phyloP scores from a whole-genome alignment of 1,140 invertebrate species.

The Antheraea mylitta region DNA sequence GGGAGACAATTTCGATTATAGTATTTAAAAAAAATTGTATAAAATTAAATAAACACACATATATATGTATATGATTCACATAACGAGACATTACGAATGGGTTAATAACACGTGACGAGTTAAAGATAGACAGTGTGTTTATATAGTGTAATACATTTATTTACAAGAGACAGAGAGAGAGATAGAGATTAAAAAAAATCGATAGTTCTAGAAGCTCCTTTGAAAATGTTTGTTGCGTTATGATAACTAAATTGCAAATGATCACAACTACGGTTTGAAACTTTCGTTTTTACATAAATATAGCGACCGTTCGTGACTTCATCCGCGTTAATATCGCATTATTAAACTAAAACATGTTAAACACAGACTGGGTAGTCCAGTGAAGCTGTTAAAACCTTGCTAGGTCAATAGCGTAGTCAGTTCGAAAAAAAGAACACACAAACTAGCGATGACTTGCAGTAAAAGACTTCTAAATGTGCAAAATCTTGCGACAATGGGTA shows the following conservation, averaged over 20 bases:
- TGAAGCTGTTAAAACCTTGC: too few species aligned
- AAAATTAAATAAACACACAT: constrained; percentile 49
- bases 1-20: constrained; percentile 70
- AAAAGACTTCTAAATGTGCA: too few species aligned
- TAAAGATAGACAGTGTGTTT: constrained; percentile 56
- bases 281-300: background rate
- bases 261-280: background rate
- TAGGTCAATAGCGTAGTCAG: too few species aligned
- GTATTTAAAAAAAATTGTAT: constrained; percentile 38
- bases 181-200: constrained; percentile 26
- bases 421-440: too few species aligned
- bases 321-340: too few species aligned
- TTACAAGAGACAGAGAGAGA: constrained; percentile 47
- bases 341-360: too few species aligned
- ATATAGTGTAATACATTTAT: constrained; percentile 48
- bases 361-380: too few species aligned
- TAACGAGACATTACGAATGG: constrained; percentile 52
- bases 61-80: constrained; percentile 36
- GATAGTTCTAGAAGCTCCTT: constrained; percentile 20
- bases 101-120: constrained; percentile 58
- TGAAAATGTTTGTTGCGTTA: constrained; percentile 16
- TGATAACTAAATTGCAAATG: background rate
- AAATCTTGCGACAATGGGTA: too few species aligned
- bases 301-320: too few species aligned
- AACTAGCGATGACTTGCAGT: too few species aligned